Base-by-base conservation (phyloP, 2,888 invertebrate species). In the Agrochola macilenta region DNA sequence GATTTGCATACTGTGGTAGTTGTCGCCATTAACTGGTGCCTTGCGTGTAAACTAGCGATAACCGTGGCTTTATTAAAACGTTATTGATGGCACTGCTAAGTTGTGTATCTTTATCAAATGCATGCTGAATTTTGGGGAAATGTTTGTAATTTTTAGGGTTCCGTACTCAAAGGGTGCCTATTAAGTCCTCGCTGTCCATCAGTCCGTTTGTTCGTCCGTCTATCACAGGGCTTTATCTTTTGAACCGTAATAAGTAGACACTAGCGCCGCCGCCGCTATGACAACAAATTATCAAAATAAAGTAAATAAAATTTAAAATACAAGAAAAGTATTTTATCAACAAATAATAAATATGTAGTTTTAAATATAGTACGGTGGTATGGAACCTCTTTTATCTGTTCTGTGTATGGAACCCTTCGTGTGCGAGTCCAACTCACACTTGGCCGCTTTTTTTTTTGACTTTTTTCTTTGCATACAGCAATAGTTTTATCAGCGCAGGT, bases 1-100 rank as follows among this genome's bases (percentile, higher is more conserved):
- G 92, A 95, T 96, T 96, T 95, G 94, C 95, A 96, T 96, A 93
- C 93, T 93, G 88, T 89, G 88, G 91, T 92, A 93, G 91, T 94
- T 94, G 94, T 95, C 93, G 91, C 92, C 88, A 92, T 90, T 91
- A 78, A 82, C 84, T 87, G 87, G 89, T 84, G 83, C 88, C 87
- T 93, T 69, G 96, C 96, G 94, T 96, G 96, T 93, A 85, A 88
- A 90, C 81, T 75, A 80, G 83, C 93, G 91, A 94, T 95, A 92
- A 90, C 88, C 74, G 79, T 80, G 83, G 81, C 83, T 92, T 94
- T 94, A 94, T 95, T 94, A 94, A 93, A 94, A 92, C 89, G 90
- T 95, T 94, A 95, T 95, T 94, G 92, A 95, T 95, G 93, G 90
- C 83, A 86, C 87, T 78, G 91, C 88, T 89, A 89, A 89, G 89